These are phyloP conservation scores for Argyrosomus japonicus DNA, from an alignment of 2,113 vertebrate species.

Conservation along the genomic window DNA sequence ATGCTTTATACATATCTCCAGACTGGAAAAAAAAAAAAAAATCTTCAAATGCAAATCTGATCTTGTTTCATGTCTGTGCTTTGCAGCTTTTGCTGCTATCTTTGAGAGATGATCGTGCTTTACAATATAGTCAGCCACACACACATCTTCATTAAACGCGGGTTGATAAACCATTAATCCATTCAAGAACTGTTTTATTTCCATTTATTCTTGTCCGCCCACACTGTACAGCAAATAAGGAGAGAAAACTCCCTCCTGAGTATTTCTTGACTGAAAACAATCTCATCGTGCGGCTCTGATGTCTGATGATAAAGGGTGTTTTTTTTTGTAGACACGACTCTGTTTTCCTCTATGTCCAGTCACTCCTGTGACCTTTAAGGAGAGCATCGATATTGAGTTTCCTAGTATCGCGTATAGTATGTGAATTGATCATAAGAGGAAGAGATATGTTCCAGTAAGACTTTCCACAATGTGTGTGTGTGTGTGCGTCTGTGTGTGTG, in stretches of 20 bases:
- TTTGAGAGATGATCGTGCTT: slow-evolving; percentile 76
- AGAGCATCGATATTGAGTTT: slow-evolving; percentile 68
- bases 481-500: slow-evolving; percentile 35
- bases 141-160: slow-evolving; percentile 81
- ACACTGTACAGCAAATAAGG: slow-evolving; percentile 62
- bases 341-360: slow-evolving; percentile 51
- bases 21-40: slow-evolving; percentile 24
- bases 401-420: slow-evolving; percentile 67
- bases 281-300: slow-evolving; percentile 33
- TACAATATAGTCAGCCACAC: slow-evolving; percentile 63
- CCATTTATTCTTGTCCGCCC: slow-evolving; percentile 71
- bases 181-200: slow-evolving; percentile 74
- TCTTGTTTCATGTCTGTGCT: slow-evolving; percentile 67
- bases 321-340: slow-evolving; percentile 40
- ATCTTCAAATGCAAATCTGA: slow-evolving; percentile 72
- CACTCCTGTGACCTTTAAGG: slow-evolving; percentile 70
- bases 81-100: slow-evolving; percentile 59
- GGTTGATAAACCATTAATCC: slow-evolving; percentile 81
- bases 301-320: slow-evolving; percentile 45
- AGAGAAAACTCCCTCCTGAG: slow-evolving; percentile 60
- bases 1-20: slow-evolving; percentile 29
- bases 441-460: slow-evolving; percentile 77
- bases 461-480: slow-evolving; percentile 47
- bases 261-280: slow-evolving; percentile 61
- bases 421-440: slow-evolving; percentile 77